These are phyloP conservation scores for Nipponia nippon DNA, from an alignment of 2,113 vertebrate genomes.

Conservation along the genomic window DNA sequence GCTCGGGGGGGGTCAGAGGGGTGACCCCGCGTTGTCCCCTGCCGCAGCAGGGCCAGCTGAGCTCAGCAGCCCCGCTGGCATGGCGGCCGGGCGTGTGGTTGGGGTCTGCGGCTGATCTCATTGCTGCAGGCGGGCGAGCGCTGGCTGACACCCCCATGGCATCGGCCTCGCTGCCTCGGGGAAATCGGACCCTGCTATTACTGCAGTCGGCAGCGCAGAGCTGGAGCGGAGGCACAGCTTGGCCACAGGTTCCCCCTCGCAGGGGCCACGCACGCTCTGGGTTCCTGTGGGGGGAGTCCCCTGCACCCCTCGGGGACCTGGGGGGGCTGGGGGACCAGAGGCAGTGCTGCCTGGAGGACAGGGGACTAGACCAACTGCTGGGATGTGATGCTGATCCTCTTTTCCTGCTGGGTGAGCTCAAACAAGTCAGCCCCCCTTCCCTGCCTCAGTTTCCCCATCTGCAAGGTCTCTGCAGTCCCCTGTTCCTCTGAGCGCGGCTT, in stretches of 20 bases:
- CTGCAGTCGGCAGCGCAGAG: neutral
- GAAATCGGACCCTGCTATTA: neutral
- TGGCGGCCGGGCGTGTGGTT: neutral
- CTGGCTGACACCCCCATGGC: neutral
- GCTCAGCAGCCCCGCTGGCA: neutral
- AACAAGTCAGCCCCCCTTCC: neutral
- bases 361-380: neutral
- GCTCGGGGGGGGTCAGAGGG: rapidly evolving
- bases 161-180: rapidly evolving
- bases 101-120: neutral
- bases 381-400: neutral
- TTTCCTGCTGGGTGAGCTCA: neutral
- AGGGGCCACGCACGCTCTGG: rapidly evolving
- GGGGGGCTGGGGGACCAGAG: neutral
- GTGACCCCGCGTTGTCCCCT: neutral
- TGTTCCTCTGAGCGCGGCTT: neutral
- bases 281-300: too few relatives aligned
- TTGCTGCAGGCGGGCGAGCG: neutral
- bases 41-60: neutral
- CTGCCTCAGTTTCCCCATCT: neutral
- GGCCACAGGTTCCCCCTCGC: rapidly evolving
- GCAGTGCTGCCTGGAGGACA: neutral
- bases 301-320: neutral
- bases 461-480: neutral
- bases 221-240: neutral